Conservation (phyloP, 2,113 vertebrate species). For the Tupaia chinensis region DNA sequence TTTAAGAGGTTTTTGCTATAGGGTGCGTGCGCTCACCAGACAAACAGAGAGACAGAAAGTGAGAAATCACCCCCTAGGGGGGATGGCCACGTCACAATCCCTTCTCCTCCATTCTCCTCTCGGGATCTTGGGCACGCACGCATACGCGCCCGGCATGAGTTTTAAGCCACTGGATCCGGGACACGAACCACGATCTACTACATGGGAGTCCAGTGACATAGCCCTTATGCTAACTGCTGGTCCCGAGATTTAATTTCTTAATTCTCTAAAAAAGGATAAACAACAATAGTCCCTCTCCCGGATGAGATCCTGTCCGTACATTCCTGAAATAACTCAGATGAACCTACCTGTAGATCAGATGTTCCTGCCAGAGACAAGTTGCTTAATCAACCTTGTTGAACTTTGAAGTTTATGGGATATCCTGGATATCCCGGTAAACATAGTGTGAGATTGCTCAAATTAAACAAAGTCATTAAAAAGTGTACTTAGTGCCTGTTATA, state of each 20-base stretch:
- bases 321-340: neutral
- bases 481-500: neutral
- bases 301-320: neutral
- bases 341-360: neutral
- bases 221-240: no score
- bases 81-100: no score
- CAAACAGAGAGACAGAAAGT: no score
- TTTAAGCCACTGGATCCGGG: no score
- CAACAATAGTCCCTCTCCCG: neutral
- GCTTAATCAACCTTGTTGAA: neutral
- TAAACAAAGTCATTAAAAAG: slow-evolving; percentile 68
- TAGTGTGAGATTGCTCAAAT: neutral
- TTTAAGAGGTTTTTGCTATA: no score
- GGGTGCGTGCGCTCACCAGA: no score
- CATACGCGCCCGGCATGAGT: no score
- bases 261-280: neutral
- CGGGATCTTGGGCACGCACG: no score
- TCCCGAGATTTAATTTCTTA: neutral
- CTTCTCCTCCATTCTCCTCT: no score
- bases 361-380: neutral
- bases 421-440: neutral
- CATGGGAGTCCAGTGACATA: no score
- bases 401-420: neutral
- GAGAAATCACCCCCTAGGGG: no score
- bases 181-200: no score